Evolutionary conservation across 2,797 vertebrate genomes (phyloP), one percentile per base, ranked within the genome.

Genomic region (Falco columbarius): DNA sequence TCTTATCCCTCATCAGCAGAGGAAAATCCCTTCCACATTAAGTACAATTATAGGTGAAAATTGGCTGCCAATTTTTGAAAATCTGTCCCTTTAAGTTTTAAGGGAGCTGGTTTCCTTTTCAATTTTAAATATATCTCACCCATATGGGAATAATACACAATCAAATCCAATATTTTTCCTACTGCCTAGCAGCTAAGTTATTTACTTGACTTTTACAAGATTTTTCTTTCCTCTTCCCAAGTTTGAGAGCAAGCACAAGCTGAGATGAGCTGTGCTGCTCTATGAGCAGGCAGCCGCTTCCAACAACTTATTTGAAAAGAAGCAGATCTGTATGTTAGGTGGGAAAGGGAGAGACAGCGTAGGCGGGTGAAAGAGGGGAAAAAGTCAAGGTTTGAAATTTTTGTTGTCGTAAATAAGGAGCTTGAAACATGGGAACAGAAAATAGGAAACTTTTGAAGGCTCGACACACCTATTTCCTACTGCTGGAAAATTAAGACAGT

Each of bases 161-260:
- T 96, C 93, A 95, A 96, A 93, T 96, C 90, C 93, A 97, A 90
- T 95, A 96, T 96, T 96, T 97, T 96, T 97, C 89, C 89, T 94
- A 92, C 90, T 95, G 92, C 91, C 71, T 92, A 97, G 93, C 91
- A 96, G 95, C 93, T 96, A 93, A 68, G 68, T 95, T 97, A 97
- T 97, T 96, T 97, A 97, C 96, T 94, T 94, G 95, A 97, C 93
- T 97, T 95, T 88, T 92, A 86, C 85, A 93, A 95, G 95, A 88
- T 22, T n/a, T 93, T 94, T 95, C 87, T 96, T 96, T 91, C 95
- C 89, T 73, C 55, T 94, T 95, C 77, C 59, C 89, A 93, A 88
- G 70, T 77, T 47, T 75, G 73, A 91, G 73, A 95, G 80, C 77
- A 90, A 95, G 80, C 70, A 83, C 77, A 93, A 85, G 80, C 85